Conservation (phyloP, 2,888 invertebrate species). For the Dimorphilus gyrociliatus region DNA sequence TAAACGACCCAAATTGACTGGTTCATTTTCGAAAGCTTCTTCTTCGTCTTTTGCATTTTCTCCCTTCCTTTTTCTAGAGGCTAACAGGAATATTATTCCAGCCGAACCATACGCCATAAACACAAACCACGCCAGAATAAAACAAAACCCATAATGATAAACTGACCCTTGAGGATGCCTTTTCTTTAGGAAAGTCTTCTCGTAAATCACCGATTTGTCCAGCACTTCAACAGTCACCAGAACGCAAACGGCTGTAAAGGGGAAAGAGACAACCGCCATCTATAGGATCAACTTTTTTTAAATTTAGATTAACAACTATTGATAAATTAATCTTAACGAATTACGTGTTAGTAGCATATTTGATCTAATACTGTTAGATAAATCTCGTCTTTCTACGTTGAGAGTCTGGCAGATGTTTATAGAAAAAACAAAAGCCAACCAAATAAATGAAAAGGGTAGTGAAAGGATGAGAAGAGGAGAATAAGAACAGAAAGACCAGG, state of each 20-base stretch:
- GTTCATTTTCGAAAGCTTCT: constrained; percentile 66
- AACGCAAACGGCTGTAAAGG: constrained; percentile 54
- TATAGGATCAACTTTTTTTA: too few species aligned
- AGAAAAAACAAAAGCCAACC: too few species aligned
- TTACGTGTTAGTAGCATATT: too few species aligned
- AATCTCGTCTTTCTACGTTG: too few species aligned
- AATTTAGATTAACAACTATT: too few species aligned
- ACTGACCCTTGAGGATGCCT: constrained; percentile 51
- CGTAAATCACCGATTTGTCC: constrained; percentile 54
- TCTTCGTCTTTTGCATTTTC: constrained; percentile 65
- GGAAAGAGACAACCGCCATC: too few species aligned
- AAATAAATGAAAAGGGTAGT: too few species aligned
- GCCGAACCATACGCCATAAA: constrained; percentile 52
- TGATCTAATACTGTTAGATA: too few species aligned
- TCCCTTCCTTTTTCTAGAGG: constrained; percentile 67
- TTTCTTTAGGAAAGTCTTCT: constrained; percentile 48
- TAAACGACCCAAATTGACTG: constrained; percentile 51
- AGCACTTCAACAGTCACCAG: constrained; percentile 67
- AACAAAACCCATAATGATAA: constrained; percentile 48
- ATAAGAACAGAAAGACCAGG: too few species aligned
- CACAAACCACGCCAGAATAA: constrained; percentile 51
- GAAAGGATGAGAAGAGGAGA: too few species aligned
- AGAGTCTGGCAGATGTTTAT: too few species aligned
- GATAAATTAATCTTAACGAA: too few species aligned
- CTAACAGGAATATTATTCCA: constrained; percentile 57